A percentile compares a stretch with the other conserved stretches of the same genome.
Conservation (phyloP, 1,140 invertebrate species). For the Leptinotarsa defecta region DNA sequence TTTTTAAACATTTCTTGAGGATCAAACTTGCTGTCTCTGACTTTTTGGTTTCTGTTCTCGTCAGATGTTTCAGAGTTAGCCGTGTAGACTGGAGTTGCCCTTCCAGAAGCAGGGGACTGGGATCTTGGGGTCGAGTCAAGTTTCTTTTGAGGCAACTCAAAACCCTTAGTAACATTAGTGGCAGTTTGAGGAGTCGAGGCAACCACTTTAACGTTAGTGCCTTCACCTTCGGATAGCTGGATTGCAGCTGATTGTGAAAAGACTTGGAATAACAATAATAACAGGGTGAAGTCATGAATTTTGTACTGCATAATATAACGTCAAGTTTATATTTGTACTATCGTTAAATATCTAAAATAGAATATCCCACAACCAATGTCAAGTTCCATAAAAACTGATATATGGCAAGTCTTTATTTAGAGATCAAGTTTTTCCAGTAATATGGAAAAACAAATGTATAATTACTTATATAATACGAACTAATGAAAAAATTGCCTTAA, state of each 20-base stretch:
- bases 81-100: conserved; percentile 57
- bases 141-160: conserved; percentile 54
- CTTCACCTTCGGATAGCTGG: neutral
- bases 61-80: conserved; percentile 47
- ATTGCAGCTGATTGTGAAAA: neutral
- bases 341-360: neutral
- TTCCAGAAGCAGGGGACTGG: conserved; percentile 67
- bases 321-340: conserved; percentile 10
- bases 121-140: conserved; percentile 58
- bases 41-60: conserved; percentile 52
- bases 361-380: neutral
- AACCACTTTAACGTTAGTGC: conserved; percentile 38
- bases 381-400: too few relatives aligned
- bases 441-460: neutral
- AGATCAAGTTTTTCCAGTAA: too few relatives aligned
- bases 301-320: neutral
- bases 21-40: conserved; percentile 62
- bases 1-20: conserved; percentile 68
- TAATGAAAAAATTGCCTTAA: neutral
- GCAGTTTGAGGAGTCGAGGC: conserved; percentile 47
- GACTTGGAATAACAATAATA: neutral
- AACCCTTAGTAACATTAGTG: conserved; percentile 57
- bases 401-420: too few relatives aligned
- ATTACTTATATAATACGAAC: neutral
- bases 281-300: neutral